phyloP scores from a whole-genome alignment of 2,888 invertebrate genomes.

The Rotaria macrura region DNA sequence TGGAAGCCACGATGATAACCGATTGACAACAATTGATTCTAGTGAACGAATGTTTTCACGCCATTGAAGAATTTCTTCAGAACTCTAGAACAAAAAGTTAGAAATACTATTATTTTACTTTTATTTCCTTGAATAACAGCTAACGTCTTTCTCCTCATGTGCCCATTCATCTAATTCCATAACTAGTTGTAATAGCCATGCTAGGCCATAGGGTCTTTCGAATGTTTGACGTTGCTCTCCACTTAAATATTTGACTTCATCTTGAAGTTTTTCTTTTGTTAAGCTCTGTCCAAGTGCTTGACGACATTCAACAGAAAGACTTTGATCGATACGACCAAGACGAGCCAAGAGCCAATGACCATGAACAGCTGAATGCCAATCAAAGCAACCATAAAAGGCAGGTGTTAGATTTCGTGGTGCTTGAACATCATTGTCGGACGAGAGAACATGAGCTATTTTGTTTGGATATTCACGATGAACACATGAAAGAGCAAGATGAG shows the following conservation, averaged over 20 bases:
- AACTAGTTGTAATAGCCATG: background rate
- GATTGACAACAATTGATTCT: background rate
- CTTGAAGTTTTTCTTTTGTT: background rate
- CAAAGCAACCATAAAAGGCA: background rate
- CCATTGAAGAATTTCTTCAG: background rate
- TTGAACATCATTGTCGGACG: background rate
- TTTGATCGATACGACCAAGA: background rate
- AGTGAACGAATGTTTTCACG: background rate
- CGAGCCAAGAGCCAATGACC: conserved; percentile 11
- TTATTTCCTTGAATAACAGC: no score
- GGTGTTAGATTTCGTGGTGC: background rate
- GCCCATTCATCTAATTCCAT: background rate
- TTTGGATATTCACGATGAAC: conserved; percentile 16
- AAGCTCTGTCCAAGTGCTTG: background rate
- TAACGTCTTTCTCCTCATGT: background rate
- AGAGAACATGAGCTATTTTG: background rate
- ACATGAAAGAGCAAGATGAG: background rate
- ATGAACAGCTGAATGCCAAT: conserved; percentile 22
- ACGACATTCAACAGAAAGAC: background rate
- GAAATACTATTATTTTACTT: no score
- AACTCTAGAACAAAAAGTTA: no score
- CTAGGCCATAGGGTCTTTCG: background rate
- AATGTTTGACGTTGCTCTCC: background rate
- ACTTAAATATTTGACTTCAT: background rate
- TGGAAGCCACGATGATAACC: background rate